Conservation (phyloP, 2,888 invertebrate genomes). For the Teleiodes luculella region DNA sequence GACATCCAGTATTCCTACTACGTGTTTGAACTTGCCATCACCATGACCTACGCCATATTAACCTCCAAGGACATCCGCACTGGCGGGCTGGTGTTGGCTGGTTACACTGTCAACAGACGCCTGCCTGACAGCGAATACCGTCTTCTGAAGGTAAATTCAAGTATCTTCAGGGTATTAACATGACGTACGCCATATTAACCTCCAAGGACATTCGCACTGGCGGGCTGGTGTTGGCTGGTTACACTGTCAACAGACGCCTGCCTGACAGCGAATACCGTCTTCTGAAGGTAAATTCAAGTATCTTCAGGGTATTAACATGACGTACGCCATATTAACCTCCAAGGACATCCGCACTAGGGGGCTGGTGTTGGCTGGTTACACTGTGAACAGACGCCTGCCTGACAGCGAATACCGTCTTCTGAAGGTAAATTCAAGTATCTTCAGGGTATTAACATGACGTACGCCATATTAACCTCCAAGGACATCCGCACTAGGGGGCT, state of each 20-base stretch:
- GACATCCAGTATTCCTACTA: slow-evolving; percentile 86
- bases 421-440: no score
- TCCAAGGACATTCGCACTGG: slow-evolving; percentile 80
- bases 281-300: slow-evolving; percentile 86
- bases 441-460: slow-evolving; percentile 87
- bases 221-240: slow-evolving; percentile 87
- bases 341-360: slow-evolving; percentile 81
- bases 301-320: slow-evolving; percentile 85
- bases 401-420: slow-evolving; percentile 81
- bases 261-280: slow-evolving; percentile 80
- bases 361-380: slow-evolving; percentile 88
- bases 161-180: no score
- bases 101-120: slow-evolving; percentile 82
- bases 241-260: slow-evolving; percentile 79
- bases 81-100: slow-evolving; percentile 86
- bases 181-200: slow-evolving; percentile 89
- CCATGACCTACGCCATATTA: slow-evolving; percentile 89
- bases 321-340: slow-evolving; percentile 87
- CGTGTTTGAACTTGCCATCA: slow-evolving; percentile 90
- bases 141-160: slow-evolving; percentile 84
- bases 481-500: slow-evolving; percentile 80
- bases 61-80: slow-evolving; percentile 78
- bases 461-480: slow-evolving; percentile 85
- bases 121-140: slow-evolving; percentile 81
- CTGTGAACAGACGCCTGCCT: slow-evolving; percentile 77